These are phyloP conservation scores for Cerastis rubricosa DNA, from an alignment of 2,888 invertebrate genomes.

Conservation along the genomic window DNA sequence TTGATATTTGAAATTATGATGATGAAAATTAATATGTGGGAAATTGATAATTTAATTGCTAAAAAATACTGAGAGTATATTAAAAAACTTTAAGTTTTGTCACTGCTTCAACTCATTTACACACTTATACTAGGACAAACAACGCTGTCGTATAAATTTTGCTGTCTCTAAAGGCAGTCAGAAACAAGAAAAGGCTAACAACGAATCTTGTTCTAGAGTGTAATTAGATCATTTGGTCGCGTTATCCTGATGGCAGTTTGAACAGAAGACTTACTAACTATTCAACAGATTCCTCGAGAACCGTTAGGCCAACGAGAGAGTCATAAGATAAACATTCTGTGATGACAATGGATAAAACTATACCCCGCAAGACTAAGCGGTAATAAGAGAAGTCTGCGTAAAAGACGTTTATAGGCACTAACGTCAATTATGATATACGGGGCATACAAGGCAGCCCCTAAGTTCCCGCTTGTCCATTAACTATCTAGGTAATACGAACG, in stretches of 20 bases:
- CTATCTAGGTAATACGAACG: constrained; percentile 74
- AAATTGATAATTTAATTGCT: background rate
- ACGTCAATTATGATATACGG: constrained; percentile 45
- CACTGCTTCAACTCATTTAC: background rate
- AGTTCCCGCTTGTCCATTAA: constrained; percentile 64
- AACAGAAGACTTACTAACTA: background rate
- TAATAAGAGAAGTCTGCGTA: constrained; percentile 7
- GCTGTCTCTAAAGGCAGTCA: background rate
- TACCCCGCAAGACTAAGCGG: background rate
- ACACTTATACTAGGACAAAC: background rate
- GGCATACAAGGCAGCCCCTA: constrained; percentile 33
- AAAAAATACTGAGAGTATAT: background rate
- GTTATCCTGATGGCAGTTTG: background rate
- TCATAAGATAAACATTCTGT: background rate
- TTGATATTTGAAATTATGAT: constrained; percentile 11
- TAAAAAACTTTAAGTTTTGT: too few relatives aligned
- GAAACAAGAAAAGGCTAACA: background rate
- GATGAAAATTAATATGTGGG: background rate
- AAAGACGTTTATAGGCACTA: constrained; percentile 30
- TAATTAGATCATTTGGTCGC: background rate
- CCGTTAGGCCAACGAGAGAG: background rate
- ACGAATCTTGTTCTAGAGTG: background rate
- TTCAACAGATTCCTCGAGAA: background rate
- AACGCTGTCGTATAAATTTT: background rate
- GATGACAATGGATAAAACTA: constrained; percentile 11